These are phyloP conservation scores for Cyanoliseus patagonus DNA, from an alignment of 2,113 vertebrate genomes.

Conservation along the genomic window DNA sequence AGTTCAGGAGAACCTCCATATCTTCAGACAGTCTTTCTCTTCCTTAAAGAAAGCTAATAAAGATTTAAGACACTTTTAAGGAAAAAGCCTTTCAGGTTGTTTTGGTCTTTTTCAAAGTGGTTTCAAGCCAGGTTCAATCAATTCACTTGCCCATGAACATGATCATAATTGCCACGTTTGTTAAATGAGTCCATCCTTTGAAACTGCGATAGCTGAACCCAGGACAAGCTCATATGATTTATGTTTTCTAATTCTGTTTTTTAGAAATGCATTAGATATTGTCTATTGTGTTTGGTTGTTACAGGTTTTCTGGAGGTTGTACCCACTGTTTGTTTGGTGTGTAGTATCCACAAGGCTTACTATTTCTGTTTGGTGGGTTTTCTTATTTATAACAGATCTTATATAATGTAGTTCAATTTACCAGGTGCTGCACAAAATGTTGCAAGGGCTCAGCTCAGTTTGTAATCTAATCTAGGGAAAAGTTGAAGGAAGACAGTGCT, in stretches of 20 bases:
- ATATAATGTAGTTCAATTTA: not conserved
- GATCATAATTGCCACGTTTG: not conserved
- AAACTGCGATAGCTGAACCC: not conserved
- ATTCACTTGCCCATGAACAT: not conserved
- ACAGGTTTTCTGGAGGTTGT: not conserved
- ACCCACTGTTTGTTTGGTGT: not conserved
- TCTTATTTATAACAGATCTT: not conserved
- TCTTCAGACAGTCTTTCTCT: not conserved
- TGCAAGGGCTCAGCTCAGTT: not conserved
- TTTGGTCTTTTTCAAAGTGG: not conserved
- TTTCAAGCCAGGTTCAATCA: not conserved
- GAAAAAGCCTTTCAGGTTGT: not conserved
- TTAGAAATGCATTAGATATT: not conserved
- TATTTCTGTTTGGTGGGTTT: not conserved
- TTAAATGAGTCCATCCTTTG: not conserved
- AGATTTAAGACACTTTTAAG: not conserved
- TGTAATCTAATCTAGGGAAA: not conserved
- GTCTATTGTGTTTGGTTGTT: not conserved
- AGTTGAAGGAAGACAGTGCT: not conserved
- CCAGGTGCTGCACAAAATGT: not conserved
- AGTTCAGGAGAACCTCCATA: conserved; percentile 13
- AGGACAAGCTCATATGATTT: not conserved
- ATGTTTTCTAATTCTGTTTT: not conserved
- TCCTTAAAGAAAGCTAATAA: not conserved
- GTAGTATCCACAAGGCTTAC: not conserved